A percentile compares a stretch with the other conserved stretches of the same genome.
These are phyloP conservation scores for Chiloscyllium punctatum DNA, from an alignment of 2,797 vertebrate genomes.

Conservation along the genomic window DNA sequence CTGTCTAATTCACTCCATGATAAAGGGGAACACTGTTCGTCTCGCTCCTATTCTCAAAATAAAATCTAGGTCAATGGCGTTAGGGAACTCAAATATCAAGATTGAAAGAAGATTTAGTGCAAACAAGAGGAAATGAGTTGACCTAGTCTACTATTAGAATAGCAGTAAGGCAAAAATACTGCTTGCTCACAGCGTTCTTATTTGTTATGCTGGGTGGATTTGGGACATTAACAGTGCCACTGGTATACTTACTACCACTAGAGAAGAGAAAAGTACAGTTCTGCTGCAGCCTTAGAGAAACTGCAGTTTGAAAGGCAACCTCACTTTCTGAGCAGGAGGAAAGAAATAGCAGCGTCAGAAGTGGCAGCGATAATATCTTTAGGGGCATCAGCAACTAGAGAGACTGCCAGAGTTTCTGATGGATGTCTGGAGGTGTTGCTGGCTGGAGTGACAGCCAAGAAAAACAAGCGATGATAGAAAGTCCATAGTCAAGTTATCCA, in stretches of 20 bases:
- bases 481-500: background rate
- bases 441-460: background rate
- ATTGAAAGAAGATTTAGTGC: background rate
- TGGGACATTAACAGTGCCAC: background rate
- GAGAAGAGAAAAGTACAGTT: background rate
- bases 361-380: background rate
- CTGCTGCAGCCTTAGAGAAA: background rate
- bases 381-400: background rate
- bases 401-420: background rate
- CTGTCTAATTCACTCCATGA: background rate
- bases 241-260: background rate
- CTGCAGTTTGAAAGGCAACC: background rate
- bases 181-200: background rate
- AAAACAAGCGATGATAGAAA: background rate
- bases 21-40: background rate
- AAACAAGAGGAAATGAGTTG: background rate
- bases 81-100: background rate
- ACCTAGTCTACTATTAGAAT: background rate
- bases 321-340: background rate
- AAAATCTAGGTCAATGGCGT: background rate
- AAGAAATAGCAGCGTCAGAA: background rate
- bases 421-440: background rate
- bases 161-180: background rate
- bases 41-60: background rate
- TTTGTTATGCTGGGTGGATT: background rate